Conservation (phyloP, 2,888 invertebrate species). For the Drosophila ezoana region DNA sequence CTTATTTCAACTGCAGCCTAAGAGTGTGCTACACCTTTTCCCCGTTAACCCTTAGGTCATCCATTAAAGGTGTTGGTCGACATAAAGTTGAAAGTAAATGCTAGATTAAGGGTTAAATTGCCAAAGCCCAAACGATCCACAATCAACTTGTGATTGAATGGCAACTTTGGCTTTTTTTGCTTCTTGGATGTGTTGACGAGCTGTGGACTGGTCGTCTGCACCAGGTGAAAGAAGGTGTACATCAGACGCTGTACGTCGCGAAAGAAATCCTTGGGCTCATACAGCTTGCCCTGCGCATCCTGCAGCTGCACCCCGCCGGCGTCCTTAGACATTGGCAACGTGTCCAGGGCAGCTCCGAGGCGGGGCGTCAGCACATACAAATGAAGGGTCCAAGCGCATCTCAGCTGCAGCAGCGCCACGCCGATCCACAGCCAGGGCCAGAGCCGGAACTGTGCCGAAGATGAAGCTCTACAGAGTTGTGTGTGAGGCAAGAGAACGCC, state of each 20-base stretch:
- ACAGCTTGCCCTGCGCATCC: conserved; percentile 15
- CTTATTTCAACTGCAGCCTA: conserved; percentile 14
- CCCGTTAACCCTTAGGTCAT: background rate
- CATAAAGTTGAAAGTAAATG: conserved; percentile 58
- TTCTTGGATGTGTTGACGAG: conserved; percentile 27
- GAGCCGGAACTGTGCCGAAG: conserved; percentile 4
- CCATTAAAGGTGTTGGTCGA: conserved; percentile 44
- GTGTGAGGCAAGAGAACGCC: background rate
- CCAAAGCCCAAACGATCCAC: conserved; percentile 59
- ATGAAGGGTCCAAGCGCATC: conserved; percentile 27
- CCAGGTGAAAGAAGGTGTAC: conserved; percentile 24
- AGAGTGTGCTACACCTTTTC: conserved; percentile 21
- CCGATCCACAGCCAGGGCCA: conserved; percentile 3
- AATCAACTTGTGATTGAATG: conserved; percentile 29
- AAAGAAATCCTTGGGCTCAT: conserved; percentile 15
- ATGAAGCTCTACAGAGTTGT: conserved; percentile 2
- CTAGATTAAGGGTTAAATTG: conserved; percentile 59
- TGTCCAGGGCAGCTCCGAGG: background rate
- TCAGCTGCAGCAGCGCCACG: conserved; percentile 11
- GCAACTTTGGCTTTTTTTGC: conserved; percentile 41
- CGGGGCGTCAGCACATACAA: conserved; percentile 24
- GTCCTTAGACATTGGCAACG: background rate
- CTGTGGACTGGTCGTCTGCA: conserved; percentile 20
- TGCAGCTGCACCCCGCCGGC: background rate
- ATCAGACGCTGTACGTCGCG: conserved; percentile 31